phyloP scores from a whole-genome alignment of 2,113 vertebrate genomes.

The Talpa occidentalis region DNA sequence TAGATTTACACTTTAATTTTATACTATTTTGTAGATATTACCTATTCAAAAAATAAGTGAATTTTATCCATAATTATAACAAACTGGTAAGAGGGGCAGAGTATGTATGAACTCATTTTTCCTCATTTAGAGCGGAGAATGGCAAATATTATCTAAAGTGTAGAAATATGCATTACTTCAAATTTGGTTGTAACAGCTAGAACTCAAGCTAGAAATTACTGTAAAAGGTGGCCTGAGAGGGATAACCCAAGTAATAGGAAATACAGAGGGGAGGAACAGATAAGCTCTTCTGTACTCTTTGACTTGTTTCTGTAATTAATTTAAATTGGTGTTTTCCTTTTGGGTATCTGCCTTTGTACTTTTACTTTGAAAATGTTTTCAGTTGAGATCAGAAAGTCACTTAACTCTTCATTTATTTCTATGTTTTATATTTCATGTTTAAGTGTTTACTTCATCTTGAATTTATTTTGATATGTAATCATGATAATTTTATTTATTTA shows the following conservation, averaged over 20 bases:
- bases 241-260: background rate
- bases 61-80: background rate
- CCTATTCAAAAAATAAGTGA: background rate
- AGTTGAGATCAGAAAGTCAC: background rate
- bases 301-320: background rate
- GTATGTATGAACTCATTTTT: background rate
- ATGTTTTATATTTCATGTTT: slow-evolving; percentile 21
- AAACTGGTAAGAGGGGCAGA: background rate
- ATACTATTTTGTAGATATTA: background rate
- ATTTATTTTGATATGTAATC: slow-evolving; percentile 40
- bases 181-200: background rate
- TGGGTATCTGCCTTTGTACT: background rate
- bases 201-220: background rate
- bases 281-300: background rate
- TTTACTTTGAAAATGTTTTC: slow-evolving; percentile 30
- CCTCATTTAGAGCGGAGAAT: background rate
- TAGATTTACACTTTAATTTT: background rate
- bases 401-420: background rate
- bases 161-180: background rate
- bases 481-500: slow-evolving; percentile 75
- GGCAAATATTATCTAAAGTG: background rate
- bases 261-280: background rate
- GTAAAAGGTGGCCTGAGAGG: background rate
- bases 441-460: slow-evolving; percentile 14
- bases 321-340: background rate